These are phyloP conservation scores for Nomada flava DNA, from an alignment of 2,888 invertebrate genomes.

Conservation along the genomic window DNA sequence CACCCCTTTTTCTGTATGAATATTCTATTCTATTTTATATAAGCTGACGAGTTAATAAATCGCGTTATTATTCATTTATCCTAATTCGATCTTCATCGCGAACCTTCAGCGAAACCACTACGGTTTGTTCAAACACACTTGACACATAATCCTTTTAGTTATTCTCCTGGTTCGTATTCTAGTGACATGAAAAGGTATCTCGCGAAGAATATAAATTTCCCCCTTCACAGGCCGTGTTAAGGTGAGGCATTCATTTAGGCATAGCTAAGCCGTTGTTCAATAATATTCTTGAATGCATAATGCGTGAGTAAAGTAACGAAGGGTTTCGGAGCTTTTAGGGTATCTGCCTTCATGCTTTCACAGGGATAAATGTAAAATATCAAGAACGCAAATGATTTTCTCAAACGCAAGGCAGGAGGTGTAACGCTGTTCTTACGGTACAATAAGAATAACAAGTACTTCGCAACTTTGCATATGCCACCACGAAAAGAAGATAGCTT, in stretches of 20 bases:
- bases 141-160: background rate
- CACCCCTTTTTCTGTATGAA: no score
- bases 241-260: constrained; percentile 28
- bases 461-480: constrained; percentile 28
- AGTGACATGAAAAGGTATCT: background rate
- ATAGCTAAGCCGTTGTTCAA: constrained; percentile 37
- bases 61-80: no score
- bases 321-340: constrained; percentile 18
- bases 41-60: no score
- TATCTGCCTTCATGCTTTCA: constrained; percentile 30
- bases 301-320: constrained; percentile 3
- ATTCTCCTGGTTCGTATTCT: background rate
- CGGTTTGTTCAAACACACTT: no score
- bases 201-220: constrained; percentile 7
- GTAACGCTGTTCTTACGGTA: constrained; percentile 22
- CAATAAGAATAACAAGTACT: constrained; percentile 41
- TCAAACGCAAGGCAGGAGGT: constrained; percentile 18
- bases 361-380: constrained; percentile 40
- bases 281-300: constrained; percentile 42
- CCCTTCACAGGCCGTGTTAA: background rate
- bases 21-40: no score
- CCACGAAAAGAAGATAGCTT: constrained; percentile 33
- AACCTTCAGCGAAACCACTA: no score
- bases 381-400: constrained; percentile 40
- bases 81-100: no score